Base-by-base conservation (phyloP, 2,888 invertebrate species). In the Noctua pronuba region DNA sequence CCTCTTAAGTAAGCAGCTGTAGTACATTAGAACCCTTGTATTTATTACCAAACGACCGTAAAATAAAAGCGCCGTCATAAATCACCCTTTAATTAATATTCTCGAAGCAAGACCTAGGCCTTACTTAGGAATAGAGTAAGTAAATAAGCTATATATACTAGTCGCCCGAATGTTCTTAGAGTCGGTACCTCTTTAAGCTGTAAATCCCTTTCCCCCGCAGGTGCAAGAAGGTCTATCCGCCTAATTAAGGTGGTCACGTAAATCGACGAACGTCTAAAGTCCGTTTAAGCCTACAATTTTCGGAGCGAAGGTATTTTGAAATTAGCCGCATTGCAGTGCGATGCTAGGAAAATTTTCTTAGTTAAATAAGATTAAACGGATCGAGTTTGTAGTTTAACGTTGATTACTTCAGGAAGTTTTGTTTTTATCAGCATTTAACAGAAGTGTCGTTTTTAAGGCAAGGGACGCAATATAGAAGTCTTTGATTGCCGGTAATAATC, bases 241-340 rank as follows among this genome's bases (percentile, higher is more conserved):
- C 94, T 95, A 95, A 95, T 95, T 95, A 95, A 94, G 92, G 92
- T 92, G 91, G 91, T 89, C 90, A 90, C 92, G 92, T 93, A 92
- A 92, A 93, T 93, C 91, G 92, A 90, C 91, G 90, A 88, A 86
- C 86, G 80, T 86, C 91, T 86, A 89, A 91, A 90, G 90, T 90
- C 90, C 82, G 86, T 90, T 91, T 92, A 91, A 93, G 93, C 93
- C 91, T 89, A 91, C 91, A 90, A 91, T 91, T 93, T 93, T 92
- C 90, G 83, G 87, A 82, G 88, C 80, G 74, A 83, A 86, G 86
- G 88, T 89, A 87, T 89, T 87, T 89, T 88, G 86, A 89, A 90
- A 88, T 89, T 90, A 91, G 87, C 90, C 90, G 89, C 91, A 91
- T 88, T 92, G 92, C 92, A 89, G 88, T 88, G 86, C 75, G 85